Base-by-base conservation (phyloP, 2,113 vertebrate genomes). In the Thymallus thymallus region DNA sequence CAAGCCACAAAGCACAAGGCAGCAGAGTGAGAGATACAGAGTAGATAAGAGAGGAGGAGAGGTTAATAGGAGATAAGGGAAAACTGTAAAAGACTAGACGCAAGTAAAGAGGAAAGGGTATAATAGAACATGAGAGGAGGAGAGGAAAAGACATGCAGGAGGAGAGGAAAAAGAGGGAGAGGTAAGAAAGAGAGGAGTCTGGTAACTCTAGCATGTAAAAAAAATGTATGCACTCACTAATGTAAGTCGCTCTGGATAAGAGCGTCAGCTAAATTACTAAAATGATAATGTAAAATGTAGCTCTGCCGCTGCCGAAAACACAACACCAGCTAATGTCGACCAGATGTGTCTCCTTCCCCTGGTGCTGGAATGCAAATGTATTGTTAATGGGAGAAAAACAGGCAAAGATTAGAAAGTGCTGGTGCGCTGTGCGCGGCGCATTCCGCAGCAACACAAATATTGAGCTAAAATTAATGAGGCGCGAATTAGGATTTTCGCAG, bases 131-230 rank as follows among this genome's bases (percentile, higher is more conserved):
- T 10, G 48, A 51, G 3, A 18, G 16, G 48, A 51, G 48, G 16
- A 16, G 48, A 51, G 48, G 9, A 41, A 41, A 41, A 0, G 35
- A 41, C 35, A 41, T 41, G 9, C 35, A 3, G 35, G 16, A 14
- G 18, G 12, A 41, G 35, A 41, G 35, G 35, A 12, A 41, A 41
- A 10, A 12, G 35, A 41, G 35, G 9, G 35, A 41, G 35, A 41
- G 9, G 35, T 41, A 41, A 10, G 14, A 51, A 16, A 51, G 16
- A 51, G 16, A 16, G 16, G 48, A 18, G 69, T 55, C 71, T 82
- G 74, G 84, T 82, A 84, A 86, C 83, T 90, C 73, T 62, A 84
- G 72, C 9, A 41, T 7, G 9, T n/a, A n/a, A 41, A 41, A 41
- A 41, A 41, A 41, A 41, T 41, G 9, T 41, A 41, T 41, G 9